Evolutionary conservation across 2,113 vertebrate species (phyloP), one percentile per base, ranked within the genome.

Genomic region (Chaetura pelagica): DNA sequence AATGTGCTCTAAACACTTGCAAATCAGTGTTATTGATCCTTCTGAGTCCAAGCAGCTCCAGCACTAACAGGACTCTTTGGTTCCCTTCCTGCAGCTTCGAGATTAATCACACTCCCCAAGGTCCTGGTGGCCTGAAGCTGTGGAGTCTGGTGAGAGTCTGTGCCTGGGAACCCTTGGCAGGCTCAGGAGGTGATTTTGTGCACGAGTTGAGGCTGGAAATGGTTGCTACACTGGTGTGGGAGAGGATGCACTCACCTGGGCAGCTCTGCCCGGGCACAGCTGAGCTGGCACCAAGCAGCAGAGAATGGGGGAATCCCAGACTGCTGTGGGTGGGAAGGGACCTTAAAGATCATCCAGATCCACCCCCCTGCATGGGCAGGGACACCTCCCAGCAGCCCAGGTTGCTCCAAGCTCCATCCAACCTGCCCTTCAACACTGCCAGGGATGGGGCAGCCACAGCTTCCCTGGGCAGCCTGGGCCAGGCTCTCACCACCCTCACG

Each of bases 21-120:
- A 89, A 94, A 94, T 52, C 38, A 75, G 83, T 5, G 66, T 61
- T 82, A 76, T 82, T 20, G 87, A 89, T 95, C 73, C 44, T 69
- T 46, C 21, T 12, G 55, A 88, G 74, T 42, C 61, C 12, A 29
- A 77, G 69, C 27, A 32, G 64, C 66, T 51, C n/a, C 21, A 4
- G 61, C 9, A 72, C 59, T 74, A 67, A 84, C 7, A 48, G 88
- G 75, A 13, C 38, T 51, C 48, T 21, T 4, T 22, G 32, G 68
- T 57, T 32, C 24, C 46, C 34, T 63, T 88, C 46, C 40, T n/a
- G 10, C 44, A 66, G 63, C 49, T 30, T 7, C 1, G 19, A 55
- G 72, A 89, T 86, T 30, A 5, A 84, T 54, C 35, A 23, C 12
- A 5, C 40, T 68, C 29, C 7, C 66, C 57, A 7, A 24, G 17